A percentile compares a stretch with the other conserved stretches of the same genome.
Conservation (phyloP, 2,888 invertebrate genomes). For the Drosophila lacicola region DNA sequence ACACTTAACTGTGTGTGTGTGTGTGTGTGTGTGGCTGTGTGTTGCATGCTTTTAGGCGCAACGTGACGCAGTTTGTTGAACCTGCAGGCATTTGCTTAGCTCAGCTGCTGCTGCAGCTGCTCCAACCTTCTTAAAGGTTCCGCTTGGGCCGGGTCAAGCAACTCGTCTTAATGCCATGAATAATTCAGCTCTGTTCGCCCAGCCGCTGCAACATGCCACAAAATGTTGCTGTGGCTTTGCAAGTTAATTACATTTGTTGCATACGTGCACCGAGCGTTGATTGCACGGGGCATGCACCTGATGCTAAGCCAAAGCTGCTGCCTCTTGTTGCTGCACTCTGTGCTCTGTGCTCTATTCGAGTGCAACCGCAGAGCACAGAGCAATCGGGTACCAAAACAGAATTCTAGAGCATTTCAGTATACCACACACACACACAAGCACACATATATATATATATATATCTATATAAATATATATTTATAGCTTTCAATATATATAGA, state of each 20-base stretch:
- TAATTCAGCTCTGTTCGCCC: constrained; percentile 59
- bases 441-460: neutral
- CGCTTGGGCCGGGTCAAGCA: constrained; percentile 52
- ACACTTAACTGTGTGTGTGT: constrained; percentile 54
- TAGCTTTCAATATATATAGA: neutral
- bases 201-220: constrained; percentile 42
- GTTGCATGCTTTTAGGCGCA: constrained; percentile 78
- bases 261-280: constrained; percentile 64
- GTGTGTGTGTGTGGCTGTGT: constrained; percentile 17
- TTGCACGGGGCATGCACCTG: constrained; percentile 52
- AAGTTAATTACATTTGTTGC: constrained; percentile 78
- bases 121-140: constrained; percentile 48
- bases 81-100: constrained; percentile 39
- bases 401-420: constrained; percentile 24
- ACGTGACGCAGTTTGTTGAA: constrained; percentile 77
- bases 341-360: constrained; percentile 47
- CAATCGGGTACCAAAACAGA: constrained; percentile 6
- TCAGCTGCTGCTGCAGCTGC: constrained; percentile 8
- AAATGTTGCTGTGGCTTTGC: constrained; percentile 49
- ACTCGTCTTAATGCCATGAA: constrained; percentile 71
- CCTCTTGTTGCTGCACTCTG: constrained; percentile 6
- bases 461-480: constrained; percentile 5
- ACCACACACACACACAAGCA: too few relatives aligned
- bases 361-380: constrained; percentile 31
- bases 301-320: constrained; percentile 1